These are phyloP conservation scores for Zygothrica quintamaculata DNA, from an alignment of 2,888 invertebrate species.

Conservation along the genomic window DNA sequence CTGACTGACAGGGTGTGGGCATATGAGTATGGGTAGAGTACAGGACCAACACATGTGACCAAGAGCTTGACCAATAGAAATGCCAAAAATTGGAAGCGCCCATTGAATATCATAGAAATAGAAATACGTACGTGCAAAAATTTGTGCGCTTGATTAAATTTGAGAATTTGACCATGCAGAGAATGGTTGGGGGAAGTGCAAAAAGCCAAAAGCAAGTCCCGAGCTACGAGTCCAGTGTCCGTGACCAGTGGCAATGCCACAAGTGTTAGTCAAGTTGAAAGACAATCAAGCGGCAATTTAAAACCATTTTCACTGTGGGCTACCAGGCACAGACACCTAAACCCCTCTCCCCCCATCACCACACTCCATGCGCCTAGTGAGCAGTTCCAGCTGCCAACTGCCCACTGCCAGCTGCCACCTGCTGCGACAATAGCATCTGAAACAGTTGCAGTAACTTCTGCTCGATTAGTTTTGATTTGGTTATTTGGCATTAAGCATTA, in stretches of 20 bases:
- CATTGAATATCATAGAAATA: constrained; percentile 73
- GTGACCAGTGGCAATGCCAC: constrained; percentile 60
- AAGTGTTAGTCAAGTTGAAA: constrained; percentile 73
- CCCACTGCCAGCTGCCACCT: constrained; percentile 45
- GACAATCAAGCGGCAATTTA: constrained; percentile 79
- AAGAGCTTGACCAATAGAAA: constrained; percentile 41
- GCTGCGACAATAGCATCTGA: constrained; percentile 37
- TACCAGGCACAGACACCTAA: constrained; percentile 22
- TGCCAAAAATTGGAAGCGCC: constrained; percentile 42
- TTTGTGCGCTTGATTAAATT: constrained; percentile 80
- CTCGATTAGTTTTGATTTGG: constrained; percentile 80
- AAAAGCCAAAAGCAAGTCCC: constrained; percentile 35
- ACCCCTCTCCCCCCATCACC: constrained; percentile 4
- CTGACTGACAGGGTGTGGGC: neutral
- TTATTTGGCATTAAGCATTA: constrained; percentile 69
- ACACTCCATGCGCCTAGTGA: too few species aligned
- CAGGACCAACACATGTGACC: constrained; percentile 63
- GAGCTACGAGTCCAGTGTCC: constrained; percentile 17
- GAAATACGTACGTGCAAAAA: constrained; percentile 78
- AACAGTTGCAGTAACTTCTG: constrained; percentile 72
- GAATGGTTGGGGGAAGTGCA: constrained; percentile 17
- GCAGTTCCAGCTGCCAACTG: constrained; percentile 45
- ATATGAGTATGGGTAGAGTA: neutral
- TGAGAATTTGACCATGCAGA: constrained; percentile 47
- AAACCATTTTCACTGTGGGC: constrained; percentile 74